phyloP scores from a whole-genome alignment of 2,113 vertebrate genomes.

The Brachyhypopomus occidentalis region DNA sequence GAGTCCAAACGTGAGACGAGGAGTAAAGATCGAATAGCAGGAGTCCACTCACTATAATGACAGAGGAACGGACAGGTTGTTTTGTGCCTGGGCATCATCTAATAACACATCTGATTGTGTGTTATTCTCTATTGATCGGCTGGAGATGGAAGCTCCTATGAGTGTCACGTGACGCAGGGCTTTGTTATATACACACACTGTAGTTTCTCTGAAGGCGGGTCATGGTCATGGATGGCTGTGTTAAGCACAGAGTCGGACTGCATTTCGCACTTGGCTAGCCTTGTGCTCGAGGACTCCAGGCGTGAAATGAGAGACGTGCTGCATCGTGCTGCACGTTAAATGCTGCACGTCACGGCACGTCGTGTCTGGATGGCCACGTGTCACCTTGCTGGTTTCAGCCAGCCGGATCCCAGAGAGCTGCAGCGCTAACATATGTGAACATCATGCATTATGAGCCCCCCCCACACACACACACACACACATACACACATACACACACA shows the following conservation, averaged over 20 bases:
- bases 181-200: not conserved
- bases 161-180: not conserved
- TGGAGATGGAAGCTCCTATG: not conserved
- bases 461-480: not conserved
- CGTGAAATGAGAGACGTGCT: not conserved
- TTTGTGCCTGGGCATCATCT: not conserved
- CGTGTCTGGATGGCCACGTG: not conserved
- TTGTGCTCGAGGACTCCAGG: not conserved
- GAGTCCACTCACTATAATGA: too few relatives aligned
- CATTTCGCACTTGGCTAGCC: not conserved
- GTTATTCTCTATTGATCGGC: not conserved
- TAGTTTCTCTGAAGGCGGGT: not conserved
- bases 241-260: not conserved
- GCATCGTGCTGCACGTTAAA: not conserved
- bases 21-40: too few relatives aligned
- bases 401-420: not conserved
- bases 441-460: too few relatives aligned
- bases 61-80: too few relatives aligned
- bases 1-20: too few relatives aligned
- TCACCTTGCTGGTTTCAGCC: not conserved
- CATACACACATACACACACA: not conserved
- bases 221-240: not conserved
- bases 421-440: too few relatives aligned
- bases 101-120: not conserved
- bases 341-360: not conserved